Evolutionary conservation across 1,140 invertebrate species (phyloP).

Genomic region (Monochamus saltuarius): DNA sequence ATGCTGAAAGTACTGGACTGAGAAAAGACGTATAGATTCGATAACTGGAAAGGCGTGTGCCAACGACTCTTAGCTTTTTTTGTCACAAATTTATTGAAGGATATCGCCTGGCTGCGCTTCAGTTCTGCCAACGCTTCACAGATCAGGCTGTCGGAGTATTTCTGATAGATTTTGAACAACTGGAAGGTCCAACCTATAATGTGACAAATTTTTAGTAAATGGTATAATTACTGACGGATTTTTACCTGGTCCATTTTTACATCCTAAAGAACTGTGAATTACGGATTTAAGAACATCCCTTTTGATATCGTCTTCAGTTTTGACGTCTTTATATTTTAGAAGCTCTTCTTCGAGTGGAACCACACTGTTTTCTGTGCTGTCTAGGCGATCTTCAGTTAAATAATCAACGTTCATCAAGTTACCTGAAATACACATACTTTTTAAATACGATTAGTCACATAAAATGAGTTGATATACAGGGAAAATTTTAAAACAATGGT

Average conservation of each 20-base stretch:
- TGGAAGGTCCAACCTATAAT: constrained; percentile 62
- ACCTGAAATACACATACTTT: no score
- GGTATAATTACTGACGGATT: no score
- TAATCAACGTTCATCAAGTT: constrained; percentile 25
- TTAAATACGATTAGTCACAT: no score
- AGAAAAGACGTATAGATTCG: constrained; percentile 27
- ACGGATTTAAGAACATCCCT: constrained; percentile 55
- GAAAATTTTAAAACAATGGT: no score
- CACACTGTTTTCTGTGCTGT: not conserved
- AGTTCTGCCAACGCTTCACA: constrained; percentile 61
- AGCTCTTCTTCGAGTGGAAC: constrained; percentile 33
- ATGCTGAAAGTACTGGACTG: constrained; percentile 20
- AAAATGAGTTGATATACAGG: no score
- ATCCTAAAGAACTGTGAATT: constrained; percentile 64
- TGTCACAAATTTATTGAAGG: constrained; percentile 51
- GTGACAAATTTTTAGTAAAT: not conserved
- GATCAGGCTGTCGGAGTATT: constrained; percentile 65
- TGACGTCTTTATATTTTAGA: constrained; percentile 49
- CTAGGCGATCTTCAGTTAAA: constrained; percentile 16
- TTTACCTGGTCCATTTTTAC: constrained; percentile 53
- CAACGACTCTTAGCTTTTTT: constrained; percentile 15
- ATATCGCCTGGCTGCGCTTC: constrained; percentile 59
- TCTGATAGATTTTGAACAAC: constrained; percentile 70
- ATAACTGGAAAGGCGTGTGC: constrained; percentile 31
- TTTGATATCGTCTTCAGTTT: constrained; percentile 55